Base-by-base conservation (phyloP, 2,797 vertebrate species). In the Knipowitschia caucasica region DNA sequence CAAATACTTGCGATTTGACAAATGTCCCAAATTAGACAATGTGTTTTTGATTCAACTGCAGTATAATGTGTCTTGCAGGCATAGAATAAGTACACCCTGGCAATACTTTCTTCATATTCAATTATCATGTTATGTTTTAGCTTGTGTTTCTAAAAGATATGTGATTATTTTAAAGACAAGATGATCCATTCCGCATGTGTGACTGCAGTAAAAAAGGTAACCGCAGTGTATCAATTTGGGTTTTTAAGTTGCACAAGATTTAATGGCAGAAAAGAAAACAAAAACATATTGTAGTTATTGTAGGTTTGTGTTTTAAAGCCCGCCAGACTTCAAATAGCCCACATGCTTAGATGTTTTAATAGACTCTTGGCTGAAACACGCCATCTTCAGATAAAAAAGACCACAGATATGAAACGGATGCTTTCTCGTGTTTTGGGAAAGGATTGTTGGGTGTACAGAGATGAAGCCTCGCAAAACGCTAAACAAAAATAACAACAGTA, bases 171-270 rank as follows among this genome's bases (percentile, higher is more conserved):
- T n/a, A n/a, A n/a, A n/a, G n/a, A n/a, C n/a, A n/a, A n/a, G n/a
- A n/a, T n/a, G n/a, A n/a, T n/a, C n/a, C n/a, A n/a, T n/a, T n/a
- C n/a, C 14, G 2, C 23, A 12, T 40, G 20, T 23, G 11, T 24
- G 6, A 40, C 3, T 40, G 21, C 7, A 4, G 11, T 1, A 17
- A 40, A 40, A 57, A 7, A 58, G 35, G 24, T 42, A 40, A 35
- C 45, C 51, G 59, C 1, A n/a, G n/a, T n/a, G n/a, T n/a, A 40
- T 20, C 25, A 46, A 11, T 35, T 47, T 18, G 40, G 49, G 39
- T 62, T 39, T 6, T 9, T 53, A 15, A 14, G 29, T 73, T 40
- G 47, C 42, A 51, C 59, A 64, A 79, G 68, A 45, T 64, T 51
- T 17, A 69, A 52, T 29, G 6, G 59, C 31, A 4, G 36, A 39